Evolutionary conservation across 2,888 invertebrate genomes (phyloP).

Genomic region (Halictus quadricinctus): DNA sequence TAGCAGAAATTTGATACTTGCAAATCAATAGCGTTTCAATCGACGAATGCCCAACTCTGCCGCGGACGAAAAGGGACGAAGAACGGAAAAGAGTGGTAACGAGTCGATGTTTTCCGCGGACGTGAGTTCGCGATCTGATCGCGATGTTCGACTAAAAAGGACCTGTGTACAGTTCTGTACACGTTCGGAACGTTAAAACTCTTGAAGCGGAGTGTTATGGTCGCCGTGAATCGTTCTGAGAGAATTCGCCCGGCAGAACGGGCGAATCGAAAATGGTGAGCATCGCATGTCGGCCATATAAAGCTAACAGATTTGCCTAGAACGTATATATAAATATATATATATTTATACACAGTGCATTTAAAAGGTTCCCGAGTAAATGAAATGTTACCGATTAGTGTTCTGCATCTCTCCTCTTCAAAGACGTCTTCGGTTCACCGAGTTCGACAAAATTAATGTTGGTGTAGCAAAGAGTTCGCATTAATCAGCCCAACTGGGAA

Average conservation of each 20-base stretch:
- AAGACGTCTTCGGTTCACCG: neutral
- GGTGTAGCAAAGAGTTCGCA: neutral
- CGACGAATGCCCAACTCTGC: neutral
- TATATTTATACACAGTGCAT: neutral
- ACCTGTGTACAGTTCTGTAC: conserved; percentile 28
- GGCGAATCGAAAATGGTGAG: conserved; percentile 48
- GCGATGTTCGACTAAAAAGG: conserved; percentile 24
- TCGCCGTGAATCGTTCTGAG: conserved; percentile 24
- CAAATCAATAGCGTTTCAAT: neutral
- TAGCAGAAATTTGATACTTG: neutral
- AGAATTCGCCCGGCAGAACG: conserved; percentile 22
- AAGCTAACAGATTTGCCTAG: conserved; percentile 45
- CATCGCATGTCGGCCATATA: conserved; percentile 36
- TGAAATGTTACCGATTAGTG: neutral
- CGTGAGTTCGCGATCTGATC: conserved; percentile 34
- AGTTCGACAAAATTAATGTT: neutral
- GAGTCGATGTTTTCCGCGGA: neutral
- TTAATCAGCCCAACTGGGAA: neutral
- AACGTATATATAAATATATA: conserved; percentile 32
- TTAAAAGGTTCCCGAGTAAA: neutral
- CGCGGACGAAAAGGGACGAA: neutral
- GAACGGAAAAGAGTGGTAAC: neutral
- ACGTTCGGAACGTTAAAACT: conserved; percentile 41
- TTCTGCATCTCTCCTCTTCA: neutral
- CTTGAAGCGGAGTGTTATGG: conserved; percentile 18